Evolutionary conservation across 1,140 invertebrate species (phyloP).

Genomic region (Zophobas atratus): DNA sequence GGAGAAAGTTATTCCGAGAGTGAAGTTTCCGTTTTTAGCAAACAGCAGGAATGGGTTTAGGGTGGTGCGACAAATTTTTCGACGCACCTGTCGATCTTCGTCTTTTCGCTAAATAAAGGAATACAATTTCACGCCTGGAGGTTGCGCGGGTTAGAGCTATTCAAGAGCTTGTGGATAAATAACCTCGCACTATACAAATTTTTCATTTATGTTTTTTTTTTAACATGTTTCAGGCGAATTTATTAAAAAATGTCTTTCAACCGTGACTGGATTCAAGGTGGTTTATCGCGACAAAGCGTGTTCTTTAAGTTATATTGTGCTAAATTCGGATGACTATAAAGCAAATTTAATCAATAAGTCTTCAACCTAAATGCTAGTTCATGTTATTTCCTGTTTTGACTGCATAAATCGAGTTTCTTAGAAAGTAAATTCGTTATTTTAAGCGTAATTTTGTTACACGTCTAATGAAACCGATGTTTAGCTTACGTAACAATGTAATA

Average conservation of each 20-base stretch:
- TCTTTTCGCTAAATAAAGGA: neutral
- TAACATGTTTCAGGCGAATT: neutral
- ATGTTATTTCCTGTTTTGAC: no score
- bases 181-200: slow-evolving; percentile 19
- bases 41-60: no score
- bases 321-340: no score
- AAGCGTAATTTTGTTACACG: no score
- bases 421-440: no score
- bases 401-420: no score
- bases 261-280: neutral
- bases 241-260: neutral
- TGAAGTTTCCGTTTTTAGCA: neutral
- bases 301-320: no score
- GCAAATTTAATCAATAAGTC: no score
- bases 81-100: slow-evolving; percentile 20
- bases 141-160: slow-evolving; percentile 15
- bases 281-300: no score
- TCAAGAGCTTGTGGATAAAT: slow-evolving; percentile 17
- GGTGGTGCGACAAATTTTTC: neutral
- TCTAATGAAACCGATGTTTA: no score
- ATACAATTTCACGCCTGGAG: slow-evolving; percentile 34
- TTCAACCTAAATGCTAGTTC: no score
- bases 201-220: slow-evolving; percentile 1
- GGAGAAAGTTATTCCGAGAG: slow-evolving; percentile 5
- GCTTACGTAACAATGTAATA: no score